Evolutionary conservation across 2,797 vertebrate genomes (phyloP), one percentile per base, ranked within the genome.

Genomic region (Chromobotia macracanthus): DNA sequence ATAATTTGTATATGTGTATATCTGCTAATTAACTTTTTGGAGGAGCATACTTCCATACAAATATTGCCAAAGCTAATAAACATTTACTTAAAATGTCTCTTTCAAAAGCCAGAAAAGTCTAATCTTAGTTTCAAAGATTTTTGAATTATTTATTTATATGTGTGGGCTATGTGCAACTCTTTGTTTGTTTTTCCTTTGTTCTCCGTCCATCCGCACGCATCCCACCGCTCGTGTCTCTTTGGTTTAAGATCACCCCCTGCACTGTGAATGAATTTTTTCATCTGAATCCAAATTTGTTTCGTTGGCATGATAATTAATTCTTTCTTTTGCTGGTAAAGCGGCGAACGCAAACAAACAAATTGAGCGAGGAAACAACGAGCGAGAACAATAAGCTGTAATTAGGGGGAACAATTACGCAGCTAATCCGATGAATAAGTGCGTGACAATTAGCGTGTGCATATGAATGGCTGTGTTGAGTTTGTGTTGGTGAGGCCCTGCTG

Each of bases 271-370:
- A 73, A 89, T 91, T 87, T 77, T 82, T 86, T 87, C 77, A 83
- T 83, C 88, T 80, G 75, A 87, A 86, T 83, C 75, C 85, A 87
- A 87, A 87, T n/a, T 85, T 48, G 76, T 86, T 87, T 72, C 81
- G 86, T 81, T 87, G 87, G 87, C 87, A 85, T 87, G 87, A 92
- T 88, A 89, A 90, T 79, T 87, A 84, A 84, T 89, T 80, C n/a
- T 80, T 70, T 80, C 56, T 53, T 75, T 86, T 84, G 83, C 84
- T 79, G 77, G 77, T 82, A 83, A n/a, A 87, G 89, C 86, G 84
- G 86, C 85, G 88, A 89, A 87, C 80, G 84, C 86, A 92, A 90
- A 91, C 87, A 91, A 79, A 91, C 87, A 91, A 91, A 91, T 83
- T 87, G 90, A 92, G 89, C 87, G 82, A 85, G 88, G 86, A 89